These are phyloP conservation scores for Nerophis ophidion DNA, from an alignment of 2,113 vertebrate genomes.

Conservation along the genomic window DNA sequence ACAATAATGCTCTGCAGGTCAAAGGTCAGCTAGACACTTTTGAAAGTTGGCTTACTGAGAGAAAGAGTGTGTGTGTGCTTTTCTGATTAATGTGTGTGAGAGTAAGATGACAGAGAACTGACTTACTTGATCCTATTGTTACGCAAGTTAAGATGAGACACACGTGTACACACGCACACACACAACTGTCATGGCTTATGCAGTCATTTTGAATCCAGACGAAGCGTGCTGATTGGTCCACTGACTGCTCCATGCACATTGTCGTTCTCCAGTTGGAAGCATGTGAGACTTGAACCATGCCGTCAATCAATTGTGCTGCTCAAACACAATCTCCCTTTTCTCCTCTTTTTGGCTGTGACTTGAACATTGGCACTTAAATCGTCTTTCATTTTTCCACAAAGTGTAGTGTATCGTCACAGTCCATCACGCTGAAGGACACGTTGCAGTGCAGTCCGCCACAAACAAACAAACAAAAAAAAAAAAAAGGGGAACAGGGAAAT, in stretches of 20 bases:
- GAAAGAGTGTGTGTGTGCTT: conserved; percentile 14
- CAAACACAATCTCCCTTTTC: conserved; percentile 11
- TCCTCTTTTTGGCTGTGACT: conserved; percentile 50
- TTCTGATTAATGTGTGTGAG: not conserved
- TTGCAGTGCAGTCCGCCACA: conserved; percentile 77
- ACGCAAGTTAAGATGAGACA: conserved; percentile 26
- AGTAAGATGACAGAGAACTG: conserved; percentile 3
- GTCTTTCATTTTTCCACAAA: conserved; percentile 61
- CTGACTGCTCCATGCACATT: conserved; percentile 66
- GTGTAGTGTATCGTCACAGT: conserved; percentile 64
- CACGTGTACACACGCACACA: conserved; percentile 17
- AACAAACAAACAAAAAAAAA: conserved; percentile 61
- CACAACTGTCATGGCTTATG: conserved; percentile 47
- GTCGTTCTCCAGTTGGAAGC: conserved; percentile 22
- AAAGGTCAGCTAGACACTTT: conserved; percentile 41
- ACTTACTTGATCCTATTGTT: not conserved
- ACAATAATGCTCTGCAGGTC: conserved; percentile 26
- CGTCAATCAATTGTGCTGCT: conserved; percentile 7
- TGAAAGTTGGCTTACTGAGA: not conserved
- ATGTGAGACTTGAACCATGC: conserved; percentile 10
- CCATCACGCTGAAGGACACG: conserved; percentile 67
- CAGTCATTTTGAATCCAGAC: conserved; percentile 31
- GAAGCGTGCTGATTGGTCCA: conserved; percentile 29
- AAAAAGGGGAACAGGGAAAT: conserved; percentile 16
- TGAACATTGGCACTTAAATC: conserved; percentile 75